A percentile compares a stretch with the other conserved stretches of the same genome.
phyloP scores from a whole-genome alignment of 2,888 invertebrate genomes.

The Hoplodrina ambigua region DNA sequence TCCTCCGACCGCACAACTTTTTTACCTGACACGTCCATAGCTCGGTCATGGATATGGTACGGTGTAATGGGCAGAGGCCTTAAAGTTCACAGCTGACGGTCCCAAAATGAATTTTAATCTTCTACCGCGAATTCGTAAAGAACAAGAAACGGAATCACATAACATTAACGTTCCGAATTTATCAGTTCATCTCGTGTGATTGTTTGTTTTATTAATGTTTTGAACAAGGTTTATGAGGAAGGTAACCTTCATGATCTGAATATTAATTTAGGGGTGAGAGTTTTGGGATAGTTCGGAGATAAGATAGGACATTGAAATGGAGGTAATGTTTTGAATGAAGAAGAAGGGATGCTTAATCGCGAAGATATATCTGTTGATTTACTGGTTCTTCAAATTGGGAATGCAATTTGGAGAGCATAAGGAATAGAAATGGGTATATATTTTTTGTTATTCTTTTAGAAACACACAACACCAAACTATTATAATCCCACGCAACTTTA shows the following conservation, averaged over 20 bases:
- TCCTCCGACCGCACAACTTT: no score
- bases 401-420: constrained; percentile 13
- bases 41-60: no score
- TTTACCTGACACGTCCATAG: no score
- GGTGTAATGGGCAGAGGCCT: no score
- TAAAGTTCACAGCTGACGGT: constrained; percentile 65
- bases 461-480: no score
- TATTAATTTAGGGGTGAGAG: constrained; percentile 74
- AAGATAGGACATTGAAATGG: constrained; percentile 60
- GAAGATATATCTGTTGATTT: constrained; percentile 52
- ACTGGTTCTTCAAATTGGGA: constrained; percentile 34
- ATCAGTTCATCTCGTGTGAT: constrained; percentile 75
- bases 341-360: constrained; percentile 53
- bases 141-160: constrained; percentile 61
- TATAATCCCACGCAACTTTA: neutral
- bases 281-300: constrained; percentile 66
- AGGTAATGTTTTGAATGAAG: constrained; percentile 58
- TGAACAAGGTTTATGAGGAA: constrained; percentile 67
- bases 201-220: constrained; percentile 76
- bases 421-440: constrained; percentile 26
- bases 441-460: neutral
- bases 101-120: constrained; percentile 79
- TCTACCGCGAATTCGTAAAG: constrained; percentile 76
- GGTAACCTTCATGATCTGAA: constrained; percentile 70
- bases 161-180: constrained; percentile 57